Percentiles rank a stretch among this genome's conserved stretches.
Evolutionary conservation across 92 coral and sea anemone species (phyloP).

Genomic region (Paramuricea clavata): DNA sequence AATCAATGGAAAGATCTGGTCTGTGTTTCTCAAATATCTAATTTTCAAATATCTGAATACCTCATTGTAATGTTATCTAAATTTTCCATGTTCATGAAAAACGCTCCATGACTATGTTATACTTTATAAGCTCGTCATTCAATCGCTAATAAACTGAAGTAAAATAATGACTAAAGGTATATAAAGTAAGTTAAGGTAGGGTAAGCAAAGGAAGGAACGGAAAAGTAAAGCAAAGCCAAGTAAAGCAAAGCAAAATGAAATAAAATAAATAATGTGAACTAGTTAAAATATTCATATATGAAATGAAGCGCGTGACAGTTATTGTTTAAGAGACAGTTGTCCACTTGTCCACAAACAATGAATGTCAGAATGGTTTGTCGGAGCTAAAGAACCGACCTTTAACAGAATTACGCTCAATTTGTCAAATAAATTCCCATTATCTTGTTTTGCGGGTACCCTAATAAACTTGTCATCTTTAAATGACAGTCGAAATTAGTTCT

Average conservation of each 20-base stretch:
- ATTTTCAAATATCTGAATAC: too few relatives aligned
- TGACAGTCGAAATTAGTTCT: not conserved
- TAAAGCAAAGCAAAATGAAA: not conserved
- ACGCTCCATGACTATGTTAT: too few relatives aligned
- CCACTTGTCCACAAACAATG: not conserved
- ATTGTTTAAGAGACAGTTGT: not conserved
- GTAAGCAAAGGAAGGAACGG: not conserved
- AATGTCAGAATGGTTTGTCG: not conserved
- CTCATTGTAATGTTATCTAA: too few relatives aligned
- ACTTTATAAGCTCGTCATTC: too few relatives aligned
- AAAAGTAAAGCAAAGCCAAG: not conserved
- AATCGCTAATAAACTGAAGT: too few relatives aligned
- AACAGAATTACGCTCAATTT: constrained; percentile 1
- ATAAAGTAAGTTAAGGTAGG: not conserved
- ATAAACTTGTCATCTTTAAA: not conserved
- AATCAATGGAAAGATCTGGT: too few relatives aligned
- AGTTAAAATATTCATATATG: not conserved
- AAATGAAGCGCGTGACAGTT: not conserved
- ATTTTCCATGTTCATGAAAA: too few relatives aligned
- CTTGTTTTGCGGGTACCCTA: not conserved
- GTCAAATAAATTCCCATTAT: not conserved
- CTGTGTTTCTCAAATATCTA: too few relatives aligned
- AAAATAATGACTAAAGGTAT: too few relatives aligned
- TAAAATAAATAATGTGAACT: not conserved
- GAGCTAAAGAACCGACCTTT: not conserved